Evolutionary conservation across 2,888 invertebrate genomes (phyloP).

Genomic region (Eristalis pertinax): DNA sequence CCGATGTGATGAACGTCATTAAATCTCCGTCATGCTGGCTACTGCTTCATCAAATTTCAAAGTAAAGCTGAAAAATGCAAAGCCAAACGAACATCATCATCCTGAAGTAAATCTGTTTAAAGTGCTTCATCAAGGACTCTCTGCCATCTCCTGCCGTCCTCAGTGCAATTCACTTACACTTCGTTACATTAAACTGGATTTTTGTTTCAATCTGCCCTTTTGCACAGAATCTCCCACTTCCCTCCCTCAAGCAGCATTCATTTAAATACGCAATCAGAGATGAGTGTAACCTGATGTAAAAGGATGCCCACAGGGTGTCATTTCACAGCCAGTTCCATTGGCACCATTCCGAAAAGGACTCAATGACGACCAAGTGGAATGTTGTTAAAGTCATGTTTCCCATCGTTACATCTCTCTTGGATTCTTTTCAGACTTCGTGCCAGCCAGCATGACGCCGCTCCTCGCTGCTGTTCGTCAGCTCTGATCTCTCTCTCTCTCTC

Average conservation of each 20-base stretch:
- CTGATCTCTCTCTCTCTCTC: no score
- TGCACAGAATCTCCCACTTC: no score
- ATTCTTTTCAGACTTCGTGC: constrained; percentile 18
- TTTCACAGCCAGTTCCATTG: not conserved
- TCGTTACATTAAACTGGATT: constrained; percentile 8
- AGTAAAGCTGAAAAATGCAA: not conserved
- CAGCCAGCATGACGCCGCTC: not conserved
- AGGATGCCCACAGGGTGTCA: constrained; percentile 41
- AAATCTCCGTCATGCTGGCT: not conserved
- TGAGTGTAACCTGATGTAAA: constrained; percentile 41
- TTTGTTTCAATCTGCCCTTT: not conserved
- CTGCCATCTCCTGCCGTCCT: not conserved
- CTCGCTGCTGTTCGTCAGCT: no score
- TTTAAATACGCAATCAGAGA: constrained; percentile 56
- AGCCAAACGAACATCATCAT: not conserved
- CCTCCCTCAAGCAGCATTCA: constrained; percentile 16
- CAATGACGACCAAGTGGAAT: not conserved
- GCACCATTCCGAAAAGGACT: not conserved
- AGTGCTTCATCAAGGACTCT: not conserved
- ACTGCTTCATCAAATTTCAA: not conserved
- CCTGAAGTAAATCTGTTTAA: not conserved
- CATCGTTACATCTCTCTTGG: constrained; percentile 6
- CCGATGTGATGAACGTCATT: not conserved
- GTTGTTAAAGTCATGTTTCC: constrained; percentile 32
- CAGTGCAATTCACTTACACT: constrained; percentile 5